A percentile compares a stretch with the other conserved stretches of the same genome.
phyloP scores from a whole-genome alignment of 2,113 vertebrate species.

The Oryzias curvinotus region DNA sequence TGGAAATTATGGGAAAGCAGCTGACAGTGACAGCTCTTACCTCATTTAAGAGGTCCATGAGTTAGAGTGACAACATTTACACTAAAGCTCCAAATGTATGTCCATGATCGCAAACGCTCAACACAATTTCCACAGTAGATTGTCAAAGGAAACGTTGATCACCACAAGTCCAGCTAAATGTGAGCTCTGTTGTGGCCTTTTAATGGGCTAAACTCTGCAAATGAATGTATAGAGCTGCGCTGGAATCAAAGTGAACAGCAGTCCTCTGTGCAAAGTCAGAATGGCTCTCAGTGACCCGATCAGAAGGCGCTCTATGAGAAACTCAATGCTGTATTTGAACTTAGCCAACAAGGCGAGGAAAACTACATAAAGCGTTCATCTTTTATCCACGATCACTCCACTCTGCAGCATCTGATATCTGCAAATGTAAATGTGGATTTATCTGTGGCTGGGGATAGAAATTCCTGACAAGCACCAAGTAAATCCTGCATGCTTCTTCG shows the following conservation, averaged over 20 bases:
- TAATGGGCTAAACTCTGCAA: neutral
- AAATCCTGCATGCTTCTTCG: too few relatives aligned
- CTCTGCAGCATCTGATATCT: too few relatives aligned
- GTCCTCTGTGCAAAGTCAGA: constrained; percentile 28
- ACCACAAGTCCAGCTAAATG: constrained; percentile 10
- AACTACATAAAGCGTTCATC: too few relatives aligned
- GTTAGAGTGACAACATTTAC: neutral
- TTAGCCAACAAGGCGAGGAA: neutral
- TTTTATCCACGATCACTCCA: too few relatives aligned
- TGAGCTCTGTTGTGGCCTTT: constrained; percentile 29
- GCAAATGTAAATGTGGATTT: too few relatives aligned
- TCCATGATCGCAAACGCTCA: constrained; percentile 26
- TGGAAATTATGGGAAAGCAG: neutral
- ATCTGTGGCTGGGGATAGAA: too few relatives aligned
- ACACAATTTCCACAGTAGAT: neutral
- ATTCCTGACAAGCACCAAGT: too few relatives aligned
- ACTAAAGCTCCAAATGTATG: neutral
- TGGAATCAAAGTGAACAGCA: constrained; percentile 17
- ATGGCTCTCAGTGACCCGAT: constrained; percentile 6
- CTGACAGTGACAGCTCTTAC: neutral
- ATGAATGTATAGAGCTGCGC: constrained; percentile 2
- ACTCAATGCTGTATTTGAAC: neutral
- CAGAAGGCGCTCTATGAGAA: neutral
- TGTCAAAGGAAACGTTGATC: constrained; percentile 20
- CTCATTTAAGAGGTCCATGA: neutral